phyloP scores from a whole-genome alignment of 2,888 invertebrate species.

The Nephrocerus scutellatus region DNA sequence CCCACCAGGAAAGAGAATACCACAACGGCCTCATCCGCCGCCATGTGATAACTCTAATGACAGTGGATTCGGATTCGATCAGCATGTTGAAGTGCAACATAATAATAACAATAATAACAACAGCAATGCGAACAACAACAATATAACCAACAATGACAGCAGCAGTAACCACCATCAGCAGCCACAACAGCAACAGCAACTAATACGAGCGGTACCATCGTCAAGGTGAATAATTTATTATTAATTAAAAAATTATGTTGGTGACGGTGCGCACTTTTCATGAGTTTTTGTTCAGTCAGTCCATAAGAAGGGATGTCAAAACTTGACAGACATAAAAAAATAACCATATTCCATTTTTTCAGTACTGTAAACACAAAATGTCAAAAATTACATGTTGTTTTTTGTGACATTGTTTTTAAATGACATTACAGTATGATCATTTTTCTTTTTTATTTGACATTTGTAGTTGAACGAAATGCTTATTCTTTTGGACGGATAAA shows the following conservation, averaged over 20 bases:
- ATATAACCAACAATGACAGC: slow-evolving; percentile 14
- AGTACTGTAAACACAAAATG: no score
- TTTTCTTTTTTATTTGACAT: no score
- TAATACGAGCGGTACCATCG: slow-evolving; percentile 44
- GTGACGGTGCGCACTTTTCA: no score
- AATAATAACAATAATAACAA: slow-evolving; percentile 23
- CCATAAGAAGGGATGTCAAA: no score
- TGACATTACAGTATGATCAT: no score
- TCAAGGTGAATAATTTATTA: slow-evolving; percentile 36
- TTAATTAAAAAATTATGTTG: neutral
- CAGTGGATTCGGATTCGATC: slow-evolving; percentile 80
- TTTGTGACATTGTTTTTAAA: no score
- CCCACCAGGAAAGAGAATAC: slow-evolving; percentile 44
- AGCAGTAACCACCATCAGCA: slow-evolving; percentile 26
- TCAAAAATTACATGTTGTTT: no score
- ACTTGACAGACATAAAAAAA: no score
- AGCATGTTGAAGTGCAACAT: slow-evolving; percentile 55
- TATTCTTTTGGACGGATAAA: no score
- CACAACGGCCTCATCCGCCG: slow-evolving; percentile 48
- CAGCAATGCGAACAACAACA: slow-evolving; percentile 12
- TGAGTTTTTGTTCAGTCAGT: no score
- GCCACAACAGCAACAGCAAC: slow-evolving; percentile 38
- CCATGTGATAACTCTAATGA: slow-evolving; percentile 84
- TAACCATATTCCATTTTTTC: no score
- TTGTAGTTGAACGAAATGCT: no score